These are phyloP conservation scores for Tor tambroides DNA, from an alignment of 2,113 vertebrate species.

Conservation along the genomic window DNA sequence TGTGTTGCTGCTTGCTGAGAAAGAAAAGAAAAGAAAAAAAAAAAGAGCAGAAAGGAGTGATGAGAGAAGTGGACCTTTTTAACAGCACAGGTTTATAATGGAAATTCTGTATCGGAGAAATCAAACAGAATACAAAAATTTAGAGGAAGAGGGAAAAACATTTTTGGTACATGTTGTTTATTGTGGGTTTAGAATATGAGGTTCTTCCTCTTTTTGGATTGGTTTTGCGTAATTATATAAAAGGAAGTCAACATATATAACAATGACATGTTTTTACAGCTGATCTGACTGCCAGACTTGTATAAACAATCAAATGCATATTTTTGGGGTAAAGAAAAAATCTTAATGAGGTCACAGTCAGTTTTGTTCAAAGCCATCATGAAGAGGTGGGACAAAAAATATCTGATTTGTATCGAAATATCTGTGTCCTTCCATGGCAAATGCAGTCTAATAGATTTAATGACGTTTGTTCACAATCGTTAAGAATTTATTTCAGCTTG, in stretches of 20 bases:
- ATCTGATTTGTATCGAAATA: no score
- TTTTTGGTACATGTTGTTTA: neutral
- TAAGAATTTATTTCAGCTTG: no score
- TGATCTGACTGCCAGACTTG: no score
- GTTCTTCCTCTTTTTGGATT: neutral
- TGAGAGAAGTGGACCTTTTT: neutral
- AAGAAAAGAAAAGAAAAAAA: neutral
- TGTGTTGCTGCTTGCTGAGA: conserved; percentile 82
- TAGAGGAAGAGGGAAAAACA: neutral
- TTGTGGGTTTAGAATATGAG: neutral
- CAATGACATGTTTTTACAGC: no score
- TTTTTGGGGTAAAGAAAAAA: no score
- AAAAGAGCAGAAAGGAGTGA: neutral
- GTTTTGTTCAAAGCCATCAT: no score
- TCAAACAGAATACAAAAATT: neutral
- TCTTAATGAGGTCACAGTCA: no score
- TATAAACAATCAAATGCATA: no score
- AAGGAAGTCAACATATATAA: neutral
- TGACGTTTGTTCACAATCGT: neutral
- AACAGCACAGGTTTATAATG: neutral
- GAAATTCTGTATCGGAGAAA: neutral
- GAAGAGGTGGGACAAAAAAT: no score
- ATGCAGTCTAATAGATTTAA: neutral
- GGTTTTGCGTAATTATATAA: no score
- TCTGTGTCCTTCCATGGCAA: no score